Evolutionary conservation across 2,113 vertebrate genomes (phyloP), one percentile per base, ranked within the genome.

Genomic region (Rhinolophus sinicus): DNA sequence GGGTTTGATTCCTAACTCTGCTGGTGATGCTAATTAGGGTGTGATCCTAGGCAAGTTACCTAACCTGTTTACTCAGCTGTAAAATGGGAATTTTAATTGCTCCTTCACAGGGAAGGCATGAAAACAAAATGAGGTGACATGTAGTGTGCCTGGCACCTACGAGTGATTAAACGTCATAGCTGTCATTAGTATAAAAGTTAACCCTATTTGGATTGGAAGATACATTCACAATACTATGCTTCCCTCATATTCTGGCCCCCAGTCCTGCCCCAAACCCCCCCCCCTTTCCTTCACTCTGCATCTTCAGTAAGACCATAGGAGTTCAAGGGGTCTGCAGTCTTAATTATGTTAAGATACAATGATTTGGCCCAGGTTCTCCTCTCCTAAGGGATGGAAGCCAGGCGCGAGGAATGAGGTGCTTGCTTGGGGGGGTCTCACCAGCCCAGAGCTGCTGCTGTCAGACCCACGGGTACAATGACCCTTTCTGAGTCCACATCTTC

Each of bases 401-500:
- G 28, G 33, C 70, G 13, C 6, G 0, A 7, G 18, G 18, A 28
- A 62, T 19, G 38, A 16, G 16, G 13, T 2, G 4, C 58, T 35
- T 21, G 8, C 4, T 6, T 1, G 40, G 40, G 35, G 30, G 50
- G 12, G 24, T 33, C 80, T 80, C 12, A 3, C 9, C 7, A 16
- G 11, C 44, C 16, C 6, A 0, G 50, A 40, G 52, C 56, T 30
- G 9, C 0, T 0, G 33, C 52, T 30, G 44, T 13, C 26, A 64
- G 26, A 77, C 35, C n/a, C 0, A 0, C 24, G 44, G 30, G 33
- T 15, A 33, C 24, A 44, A 52, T 5, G 6, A n/a, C 56, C 2
- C 60, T 67, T 70, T 70, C 44, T 4, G 2, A 9, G 16, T 35
- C 58, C 28, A 52, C 21, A 14, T 35, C 21, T 35, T 89, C 13